Base-by-base conservation (phyloP, 2,797 vertebrate species). In the Anabas testudineus region DNA sequence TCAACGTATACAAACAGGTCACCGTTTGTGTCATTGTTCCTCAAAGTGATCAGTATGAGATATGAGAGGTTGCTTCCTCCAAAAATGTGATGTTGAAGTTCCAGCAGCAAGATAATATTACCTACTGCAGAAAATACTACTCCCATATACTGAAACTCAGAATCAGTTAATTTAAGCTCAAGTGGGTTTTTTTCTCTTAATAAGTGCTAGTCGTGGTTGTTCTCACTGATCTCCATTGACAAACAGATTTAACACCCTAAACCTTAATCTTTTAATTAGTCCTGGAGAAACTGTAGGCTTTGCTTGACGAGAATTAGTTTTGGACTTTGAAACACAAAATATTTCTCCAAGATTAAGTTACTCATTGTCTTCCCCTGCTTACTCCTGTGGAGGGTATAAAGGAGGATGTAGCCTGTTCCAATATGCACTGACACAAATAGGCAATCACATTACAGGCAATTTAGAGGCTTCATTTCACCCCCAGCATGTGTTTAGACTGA, bases 211-310 rank as follows among this genome's bases (percentile, higher is more conserved):
- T 60, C 32, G 54, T 51, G 12, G 16, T 62, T 34, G 28, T 19
- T 45, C 36, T 57, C 19, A 16, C 66, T 42, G 10, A 28, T 58
- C 47, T 71, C 37, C 14, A 47, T 10, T 63, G 52, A 67, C 26
- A 64, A 51, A 55, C 22, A 59, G 41, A n/a, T n/a, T n/a, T n/a
- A n/a, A n/a, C n/a, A n/a, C n/a, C n/a, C n/a, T n/a, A n/a, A n/a
- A 12, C 70, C 61, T 71, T 22, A 63, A 58, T 28, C 18, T 24
- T 59, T n/a, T 30, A 48, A 67, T 54, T 64, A 51, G 18, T 42
- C 42, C 28, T 7, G 10, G 9, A 57, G 49, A 49, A 78, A 55
- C 39, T 60, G 55, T 66, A 16, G 4, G 4, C 8, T 8, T 4
- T 32, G 4, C 30, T 8, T 4, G 32, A 8, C 8, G 30, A 32